Evolutionary conservation across 2,113 vertebrate genomes (phyloP).

Genomic region (Xenotilapia longispinis): DNA sequence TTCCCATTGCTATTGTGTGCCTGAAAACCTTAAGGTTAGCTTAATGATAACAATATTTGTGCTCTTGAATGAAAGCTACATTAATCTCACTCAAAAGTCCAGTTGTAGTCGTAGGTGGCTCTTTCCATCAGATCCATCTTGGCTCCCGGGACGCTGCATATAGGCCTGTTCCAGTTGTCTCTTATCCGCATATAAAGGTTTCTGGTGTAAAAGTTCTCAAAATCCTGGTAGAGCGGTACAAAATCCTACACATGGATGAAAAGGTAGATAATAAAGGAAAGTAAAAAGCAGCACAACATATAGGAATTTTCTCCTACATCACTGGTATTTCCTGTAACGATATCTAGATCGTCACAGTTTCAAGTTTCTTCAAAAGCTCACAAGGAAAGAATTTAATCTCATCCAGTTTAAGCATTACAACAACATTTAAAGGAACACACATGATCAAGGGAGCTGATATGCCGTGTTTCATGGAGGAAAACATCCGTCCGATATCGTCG

Average conservation of each 20-base stretch:
- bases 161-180: slow-evolving; percentile 88
- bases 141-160: slow-evolving; percentile 87
- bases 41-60: neutral
- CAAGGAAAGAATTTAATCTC: neutral
- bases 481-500: neutral
- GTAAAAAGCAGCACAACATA: rapidly evolving
- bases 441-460: neutral
- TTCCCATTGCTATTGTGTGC: neutral
- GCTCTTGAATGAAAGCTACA: neutral
- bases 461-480: neutral
- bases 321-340: neutral
- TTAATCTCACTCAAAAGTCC: slow-evolving; percentile 86
- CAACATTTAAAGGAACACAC: neutral
- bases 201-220: slow-evolving; percentile 93
- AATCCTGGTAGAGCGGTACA: slow-evolving; percentile 92
- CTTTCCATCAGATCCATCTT: slow-evolving; percentile 86
- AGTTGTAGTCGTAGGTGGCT: slow-evolving; percentile 85
- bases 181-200: slow-evolving; percentile 93
- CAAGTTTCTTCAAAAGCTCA: neutral
- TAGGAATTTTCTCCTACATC: neutral
- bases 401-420: neutral
- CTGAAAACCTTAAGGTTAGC: neutral
- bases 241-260: slow-evolving; percentile 75
- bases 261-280: neutral
- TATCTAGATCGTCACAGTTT: neutral